Conservation (phyloP, 1,140 invertebrate species). For the Grapholita molesta region DNA sequence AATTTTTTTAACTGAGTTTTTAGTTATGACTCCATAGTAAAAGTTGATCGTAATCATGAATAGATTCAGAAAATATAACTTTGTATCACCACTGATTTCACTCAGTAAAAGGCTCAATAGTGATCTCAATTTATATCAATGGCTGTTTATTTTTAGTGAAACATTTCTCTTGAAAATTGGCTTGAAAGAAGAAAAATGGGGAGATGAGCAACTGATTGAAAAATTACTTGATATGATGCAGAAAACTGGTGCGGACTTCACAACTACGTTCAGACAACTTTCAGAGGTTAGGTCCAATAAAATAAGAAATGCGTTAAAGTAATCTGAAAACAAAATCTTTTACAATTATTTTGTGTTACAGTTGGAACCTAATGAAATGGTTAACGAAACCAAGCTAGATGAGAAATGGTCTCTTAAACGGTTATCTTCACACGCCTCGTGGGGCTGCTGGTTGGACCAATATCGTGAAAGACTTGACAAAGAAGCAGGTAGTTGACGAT, state of each 20-base stretch:
- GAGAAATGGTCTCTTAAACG: conserved; percentile 74
- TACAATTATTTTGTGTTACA: conserved; percentile 22
- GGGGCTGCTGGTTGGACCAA: conserved; percentile 67
- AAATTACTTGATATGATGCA: conserved; percentile 81
- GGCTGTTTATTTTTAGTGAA: conserved; percentile 38
- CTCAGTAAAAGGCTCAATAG: no score
- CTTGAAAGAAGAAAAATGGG: conserved; percentile 64
- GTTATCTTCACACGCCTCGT: conserved; percentile 63
- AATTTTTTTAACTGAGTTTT: no score
- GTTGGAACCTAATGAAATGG: conserved; percentile 66
- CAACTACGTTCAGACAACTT: conserved; percentile 80
- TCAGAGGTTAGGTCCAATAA: conserved; percentile 50
- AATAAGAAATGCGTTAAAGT: no score
- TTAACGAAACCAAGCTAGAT: conserved; percentile 47
- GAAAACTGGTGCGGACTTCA: conserved; percentile 82
- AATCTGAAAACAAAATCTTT: no score
- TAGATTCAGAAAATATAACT: no score
- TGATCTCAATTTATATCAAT: no score
- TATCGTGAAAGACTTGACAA: conserved; percentile 64
- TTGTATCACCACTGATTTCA: no score
- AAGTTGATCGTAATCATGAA: no score
- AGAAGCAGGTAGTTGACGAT: conserved; percentile 44
- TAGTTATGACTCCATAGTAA: no score
- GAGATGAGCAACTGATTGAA: conserved; percentile 74
- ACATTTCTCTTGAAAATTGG: conserved; percentile 75